Evolutionary conservation across 2,797 vertebrate species (phyloP).

Genomic region (Agapornis canus): DNA sequence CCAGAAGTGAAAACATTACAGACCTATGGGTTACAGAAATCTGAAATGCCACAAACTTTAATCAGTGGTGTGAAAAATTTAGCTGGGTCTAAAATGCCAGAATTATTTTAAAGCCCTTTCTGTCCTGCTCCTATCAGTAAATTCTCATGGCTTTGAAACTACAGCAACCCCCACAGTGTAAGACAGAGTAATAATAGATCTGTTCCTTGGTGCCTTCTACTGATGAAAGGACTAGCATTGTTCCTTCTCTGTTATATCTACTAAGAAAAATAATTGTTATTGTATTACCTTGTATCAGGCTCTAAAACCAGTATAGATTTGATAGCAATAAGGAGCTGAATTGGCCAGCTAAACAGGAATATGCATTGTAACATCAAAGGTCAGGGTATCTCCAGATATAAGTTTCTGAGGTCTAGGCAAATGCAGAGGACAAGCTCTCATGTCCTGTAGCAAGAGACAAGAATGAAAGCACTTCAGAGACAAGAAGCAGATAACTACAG

Average conservation of each 20-base stretch:
- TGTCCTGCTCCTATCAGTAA: not conserved
- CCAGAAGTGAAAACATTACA: not conserved
- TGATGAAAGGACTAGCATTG: fast-evolving
- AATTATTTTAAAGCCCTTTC: not conserved
- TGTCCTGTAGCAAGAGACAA: not conserved
- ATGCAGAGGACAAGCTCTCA: not conserved
- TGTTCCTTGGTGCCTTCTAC: not conserved
- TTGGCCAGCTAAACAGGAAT: not conserved
- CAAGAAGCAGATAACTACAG: not conserved
- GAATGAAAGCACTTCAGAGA: not conserved
- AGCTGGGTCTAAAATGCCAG: not conserved
- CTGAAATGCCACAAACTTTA: not conserved
- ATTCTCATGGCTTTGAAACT: not conserved
- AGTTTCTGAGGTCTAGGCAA: not conserved
- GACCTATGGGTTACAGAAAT: not conserved
- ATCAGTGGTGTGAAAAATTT: not conserved
- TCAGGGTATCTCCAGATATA: not conserved
- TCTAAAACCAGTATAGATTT: not conserved
- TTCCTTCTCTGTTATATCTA: not conserved
- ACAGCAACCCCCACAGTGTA: not conserved
- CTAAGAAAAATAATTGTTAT: not conserved
- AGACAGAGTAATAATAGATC: not conserved
- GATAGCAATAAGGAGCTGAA: not conserved
- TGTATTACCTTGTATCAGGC: not conserved
- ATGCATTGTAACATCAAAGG: not conserved